Base-by-base conservation (phyloP, 2,113 vertebrate species). In the Aegithalos caudatus region DNA sequence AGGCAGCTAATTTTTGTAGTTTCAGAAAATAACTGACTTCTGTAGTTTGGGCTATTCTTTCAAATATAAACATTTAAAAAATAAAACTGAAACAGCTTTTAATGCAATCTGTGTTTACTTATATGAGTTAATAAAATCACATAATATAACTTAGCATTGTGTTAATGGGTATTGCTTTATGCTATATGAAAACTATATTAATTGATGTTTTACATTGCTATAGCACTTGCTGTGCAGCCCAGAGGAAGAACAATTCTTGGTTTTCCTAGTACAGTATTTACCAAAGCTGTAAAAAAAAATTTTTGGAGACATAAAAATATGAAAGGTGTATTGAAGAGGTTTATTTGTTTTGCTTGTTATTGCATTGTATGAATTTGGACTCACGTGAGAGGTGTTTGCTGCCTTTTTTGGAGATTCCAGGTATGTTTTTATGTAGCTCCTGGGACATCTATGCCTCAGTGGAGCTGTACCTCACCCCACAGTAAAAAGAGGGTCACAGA, bases 61-160 rank as follows among this genome's bases (percentile, higher is more conserved):
- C 93, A 76, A 91, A 96, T 89, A 88, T 58, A 97, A 97, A 95
- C 85, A 95, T 96, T 95, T 83, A 60, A 97, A 97, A 97, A 97
- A 94, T 96, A 97, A 97, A 97, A 91, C 40, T 70, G 79, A 96
- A 97, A 96, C 90, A 95, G 95, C 94, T 98, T 98, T 97, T 96
- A 97, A 97, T 97, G 95, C 97, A 98, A 97, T 97, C 97, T 98
- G 96, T 98, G 97, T 98, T 98, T 98, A 97, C 96, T 97, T 97
- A 97, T 94, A 90, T 0, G 2, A 97, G 77, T 85, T 97, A 97
- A 97, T 97, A 98, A 98, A 98, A 97, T 95, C 92, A 95, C 94
- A 91, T 91, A 95, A 94, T 95, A 97, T 96, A 98, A 93, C 92
- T 98, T 97, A 92, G 92, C 71, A 97, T 97, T 97, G 92, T 95